Evolutionary conservation across 2,888 invertebrate species (phyloP), one percentile per base, ranked within the genome.

Genomic region (Gonocerus acuteangulatus): DNA sequence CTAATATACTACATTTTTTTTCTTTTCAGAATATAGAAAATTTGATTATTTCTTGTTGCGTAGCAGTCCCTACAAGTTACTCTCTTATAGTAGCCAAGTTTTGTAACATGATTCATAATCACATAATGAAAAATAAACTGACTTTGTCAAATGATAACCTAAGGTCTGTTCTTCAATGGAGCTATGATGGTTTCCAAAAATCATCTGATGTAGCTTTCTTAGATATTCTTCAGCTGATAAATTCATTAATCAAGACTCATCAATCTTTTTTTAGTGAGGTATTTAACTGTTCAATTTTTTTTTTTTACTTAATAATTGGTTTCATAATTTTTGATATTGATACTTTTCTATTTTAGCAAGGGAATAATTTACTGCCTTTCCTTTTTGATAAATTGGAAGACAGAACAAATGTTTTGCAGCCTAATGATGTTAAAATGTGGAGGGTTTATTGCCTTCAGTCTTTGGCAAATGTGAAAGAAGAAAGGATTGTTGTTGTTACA

Each of bases 191-290:
- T 1, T 64, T 75, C 19, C 71, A 71, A 63, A 68, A 69, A 52
- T 69, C 68, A 18, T 70, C 73, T 22, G 68, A 71, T 56, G 63
- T 67, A 34, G 70, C 70, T 16, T 62, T 70, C 15, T 64, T 73
- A 36, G 74, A 75, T 67, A 68, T 76, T 34, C 68, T 77, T 19
- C 66, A 70, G 51, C 72, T 74, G 27, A 67, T 77, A 18, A 74
- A 76, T 60, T 71, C 72, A 22, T 67, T 78, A 18, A 68, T 77
- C 27, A 70, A 72, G 65, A 70, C 68, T 32, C 73, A 72, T 67
- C 65, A 63, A 32, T 18, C 44, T 9, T 58, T 62, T 27, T 56
- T 67, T 18, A 54, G 62, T 54, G 65, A 67, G 64, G 67, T 67
- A 49, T 19, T 49, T 52, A n/a, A 23, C 9, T 44, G n/a, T 9